These are phyloP conservation scores for Suricata suricatta DNA, from an alignment of 2,113 vertebrate genomes.

Conservation along the genomic window DNA sequence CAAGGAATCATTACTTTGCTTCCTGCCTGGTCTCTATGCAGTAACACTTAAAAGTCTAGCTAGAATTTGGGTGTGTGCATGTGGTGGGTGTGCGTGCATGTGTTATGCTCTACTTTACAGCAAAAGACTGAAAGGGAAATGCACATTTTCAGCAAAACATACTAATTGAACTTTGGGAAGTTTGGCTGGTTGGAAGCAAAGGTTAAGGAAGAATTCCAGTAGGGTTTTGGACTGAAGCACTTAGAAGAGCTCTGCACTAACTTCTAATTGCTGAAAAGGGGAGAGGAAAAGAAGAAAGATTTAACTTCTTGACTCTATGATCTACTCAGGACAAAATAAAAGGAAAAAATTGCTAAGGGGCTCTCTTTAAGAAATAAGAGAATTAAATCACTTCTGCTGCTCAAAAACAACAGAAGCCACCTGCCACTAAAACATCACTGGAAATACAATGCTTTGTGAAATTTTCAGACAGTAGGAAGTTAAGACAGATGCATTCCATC, in stretches of 20 bases:
- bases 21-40: not conserved
- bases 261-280: not conserved
- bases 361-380: not conserved
- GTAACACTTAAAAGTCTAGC: not conserved
- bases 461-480: not conserved
- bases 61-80: not conserved
- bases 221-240: not conserved
- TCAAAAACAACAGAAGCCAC: not conserved
- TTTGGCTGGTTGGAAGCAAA: not conserved
- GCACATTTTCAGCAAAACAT: not conserved
- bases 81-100: not conserved
- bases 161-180: not conserved
- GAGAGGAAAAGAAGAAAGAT: not conserved
- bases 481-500: not conserved
- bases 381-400: not conserved
- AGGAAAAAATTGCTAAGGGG: not conserved
- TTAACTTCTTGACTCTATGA: not conserved
- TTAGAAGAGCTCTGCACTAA: not conserved
- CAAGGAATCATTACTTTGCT: not conserved
- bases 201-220: not conserved
- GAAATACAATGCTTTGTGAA: not conserved
- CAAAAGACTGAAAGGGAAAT: not conserved
- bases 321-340: not conserved
- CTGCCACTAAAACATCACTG: not conserved
- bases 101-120: not conserved